A percentile compares a stretch with the other conserved stretches of the same genome.
Evolutionary conservation across 2,888 invertebrate genomes (phyloP).

Genomic region (Plagodis dolabraria): DNA sequence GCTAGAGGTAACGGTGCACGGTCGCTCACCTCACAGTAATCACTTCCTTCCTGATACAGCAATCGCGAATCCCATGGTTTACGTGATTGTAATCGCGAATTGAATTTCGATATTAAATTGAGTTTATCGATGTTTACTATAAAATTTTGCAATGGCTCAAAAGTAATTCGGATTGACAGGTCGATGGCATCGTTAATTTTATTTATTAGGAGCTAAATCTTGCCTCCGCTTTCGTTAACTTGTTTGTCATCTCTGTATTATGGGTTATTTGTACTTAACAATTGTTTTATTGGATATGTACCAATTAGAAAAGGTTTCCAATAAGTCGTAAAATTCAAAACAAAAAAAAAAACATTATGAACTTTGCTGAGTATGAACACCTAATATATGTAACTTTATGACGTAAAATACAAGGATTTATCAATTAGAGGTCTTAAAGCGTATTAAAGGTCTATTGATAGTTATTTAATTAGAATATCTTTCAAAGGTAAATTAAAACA

Average conservation of each 20-base stretch:
- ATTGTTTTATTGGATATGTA: constrained; percentile 6
- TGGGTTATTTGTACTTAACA: constrained; percentile 1
- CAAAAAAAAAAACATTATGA: too few relatives aligned
- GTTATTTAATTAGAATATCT: too few relatives aligned
- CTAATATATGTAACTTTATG: too few relatives aligned
- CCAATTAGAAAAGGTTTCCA: neutral
- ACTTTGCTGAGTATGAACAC: too few relatives aligned
- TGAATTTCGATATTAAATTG: constrained; percentile 5
- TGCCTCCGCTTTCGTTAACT: constrained; percentile 10
- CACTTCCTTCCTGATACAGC: constrained; percentile 78
- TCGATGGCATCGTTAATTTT: constrained; percentile 52
- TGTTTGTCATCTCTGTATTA: constrained; percentile 17
- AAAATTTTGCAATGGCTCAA: constrained; percentile 26
- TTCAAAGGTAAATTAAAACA: too few relatives aligned
- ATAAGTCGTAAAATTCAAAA: neutral
- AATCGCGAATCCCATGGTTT: constrained; percentile 66
- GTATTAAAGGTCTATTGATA: too few relatives aligned
- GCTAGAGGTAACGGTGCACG: constrained; percentile 72
- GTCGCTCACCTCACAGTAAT: constrained; percentile 80
- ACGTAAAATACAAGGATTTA: too few relatives aligned
- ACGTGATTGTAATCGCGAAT: constrained; percentile 70
- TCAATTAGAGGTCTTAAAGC: too few relatives aligned
- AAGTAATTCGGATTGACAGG: constrained; percentile 36
- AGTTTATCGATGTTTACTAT: constrained; percentile 9
- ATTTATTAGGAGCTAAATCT: constrained; percentile 24